A percentile compares a stretch with the other conserved stretches of the same genome.
phyloP scores from a whole-genome alignment of 1,140 invertebrate species.

The Luehdorfia chinensis region DNA sequence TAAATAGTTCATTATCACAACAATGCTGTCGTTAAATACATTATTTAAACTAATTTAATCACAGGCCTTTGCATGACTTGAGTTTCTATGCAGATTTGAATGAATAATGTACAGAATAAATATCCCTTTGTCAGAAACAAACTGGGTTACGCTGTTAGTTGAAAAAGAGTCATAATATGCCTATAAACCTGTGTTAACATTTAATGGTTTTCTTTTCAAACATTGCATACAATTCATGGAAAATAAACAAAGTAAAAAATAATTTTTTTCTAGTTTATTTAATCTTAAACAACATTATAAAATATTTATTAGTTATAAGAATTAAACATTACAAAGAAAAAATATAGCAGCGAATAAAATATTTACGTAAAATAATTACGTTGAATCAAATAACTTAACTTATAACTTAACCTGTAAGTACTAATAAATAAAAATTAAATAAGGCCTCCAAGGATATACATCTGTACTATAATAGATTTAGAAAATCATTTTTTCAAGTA shows the following conservation, averaged over 20 bases:
- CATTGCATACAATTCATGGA: background rate
- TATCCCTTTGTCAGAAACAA: slow-evolving; percentile 7
- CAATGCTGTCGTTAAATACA: slow-evolving; percentile 49
- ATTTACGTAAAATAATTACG: too few relatives aligned
- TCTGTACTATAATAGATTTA: too few relatives aligned
- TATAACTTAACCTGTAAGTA: too few relatives aligned
- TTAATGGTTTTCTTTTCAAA: slow-evolving; percentile 2
- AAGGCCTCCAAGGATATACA: too few relatives aligned
- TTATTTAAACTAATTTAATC: slow-evolving; percentile 49
- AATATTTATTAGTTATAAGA: too few relatives aligned
- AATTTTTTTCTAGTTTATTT: background rate
- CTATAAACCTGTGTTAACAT: background rate
- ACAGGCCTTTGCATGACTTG: slow-evolving; percentile 1
- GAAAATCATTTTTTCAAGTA: too few relatives aligned
- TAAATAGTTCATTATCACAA: slow-evolving; percentile 61
- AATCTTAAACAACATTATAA: too few relatives aligned
- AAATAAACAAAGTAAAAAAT: background rate
- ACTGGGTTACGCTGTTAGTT: background rate
- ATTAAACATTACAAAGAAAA: too few relatives aligned
- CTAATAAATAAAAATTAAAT: too few relatives aligned
- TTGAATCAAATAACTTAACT: too few relatives aligned
- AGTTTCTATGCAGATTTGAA: slow-evolving; percentile 15
- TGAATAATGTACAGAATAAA: slow-evolving; percentile 15
- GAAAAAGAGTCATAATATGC: background rate
- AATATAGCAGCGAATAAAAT: too few relatives aligned